Percentiles rank a stretch among this genome's conserved stretches.
Evolutionary conservation across 2,888 invertebrate genomes (phyloP).

Genomic region (Cantharis flavilabris): DNA sequence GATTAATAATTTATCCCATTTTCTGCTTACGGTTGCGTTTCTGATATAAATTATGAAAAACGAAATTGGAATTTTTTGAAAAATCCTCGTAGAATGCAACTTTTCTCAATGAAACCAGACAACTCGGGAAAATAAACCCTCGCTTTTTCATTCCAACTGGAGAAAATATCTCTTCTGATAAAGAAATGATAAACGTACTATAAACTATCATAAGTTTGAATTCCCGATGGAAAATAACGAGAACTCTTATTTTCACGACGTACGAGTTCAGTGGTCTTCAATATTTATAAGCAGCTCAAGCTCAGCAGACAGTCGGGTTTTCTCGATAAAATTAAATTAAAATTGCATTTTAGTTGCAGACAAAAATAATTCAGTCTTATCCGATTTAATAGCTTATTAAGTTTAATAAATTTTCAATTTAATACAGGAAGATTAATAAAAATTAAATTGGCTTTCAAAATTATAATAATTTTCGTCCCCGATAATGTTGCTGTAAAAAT

Average conservation of each 20-base stretch:
- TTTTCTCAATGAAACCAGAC: background rate
- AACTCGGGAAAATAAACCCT: background rate
- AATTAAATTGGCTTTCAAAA: background rate
- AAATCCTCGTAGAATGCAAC: background rate
- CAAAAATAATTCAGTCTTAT: background rate
- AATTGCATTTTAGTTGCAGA: background rate
- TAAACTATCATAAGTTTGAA: background rate
- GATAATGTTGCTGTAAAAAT: background rate
- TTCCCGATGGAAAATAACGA: background rate
- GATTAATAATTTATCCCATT: background rate
- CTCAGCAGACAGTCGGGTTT: background rate
- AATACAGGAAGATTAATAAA: background rate
- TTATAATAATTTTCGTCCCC: background rate
- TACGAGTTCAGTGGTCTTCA: background rate
- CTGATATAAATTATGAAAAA: background rate
- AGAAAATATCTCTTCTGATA: background rate
- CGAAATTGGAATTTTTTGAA: background rate
- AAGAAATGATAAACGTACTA: background rate
- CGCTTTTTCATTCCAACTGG: background rate
- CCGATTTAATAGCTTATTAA: background rate
- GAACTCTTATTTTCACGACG: background rate
- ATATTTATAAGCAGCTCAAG: background rate
- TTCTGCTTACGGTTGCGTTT: rapidly evolving
- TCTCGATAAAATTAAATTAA: background rate
- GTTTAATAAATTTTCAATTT: background rate